Base-by-base conservation (phyloP, 2,113 vertebrate genomes). In the Gyps fulvus region DNA sequence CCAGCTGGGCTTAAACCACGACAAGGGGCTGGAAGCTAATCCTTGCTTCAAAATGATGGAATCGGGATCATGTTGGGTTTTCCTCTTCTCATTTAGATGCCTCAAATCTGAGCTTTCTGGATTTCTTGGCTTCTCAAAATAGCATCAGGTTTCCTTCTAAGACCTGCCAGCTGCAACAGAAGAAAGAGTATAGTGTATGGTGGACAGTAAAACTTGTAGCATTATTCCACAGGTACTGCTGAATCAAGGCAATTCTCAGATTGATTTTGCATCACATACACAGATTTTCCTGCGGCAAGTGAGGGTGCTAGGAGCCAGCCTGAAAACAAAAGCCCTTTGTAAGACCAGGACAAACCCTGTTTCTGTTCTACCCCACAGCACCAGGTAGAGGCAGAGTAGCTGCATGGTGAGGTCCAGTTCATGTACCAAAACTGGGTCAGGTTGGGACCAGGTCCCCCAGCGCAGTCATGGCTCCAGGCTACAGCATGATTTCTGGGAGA, bases 51-150 rank as follows among this genome's bases (percentile, higher is more conserved):
- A 12, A 59, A 45, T 3, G 21, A 36, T 16, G 27, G 42, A 52
- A 42, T 12, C 3, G 0, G n/a, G 52, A 22, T 54, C 0, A 0
- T 31, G 12, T 7, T 52, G 62, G 18, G 7, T 91, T 96, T 83
- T 58, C 50, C 59, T 59, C 18, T 67, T 62, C 55, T 70, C 3
- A 0, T 65, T 59, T n/a, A 63, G 29, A 47, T n/a, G 21, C 77
- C 61, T 86, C 57, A 67, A 45, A 25, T 31, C 52, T 49, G 62
- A 92, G 40, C 73, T 67, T 57, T 49, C 40, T 89, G 65, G 22
- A 19, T 89, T 73, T 73, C 27, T 67, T 78, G n/a, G 32, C 6
- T 78, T 92, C 83, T 50, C 63, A 69, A 71, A 95, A 83, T 31
- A 92, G 72, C 69, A 36, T 13, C 31, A 12, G 18, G n/a, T 74